Evolutionary conservation across 1,140 invertebrate genomes (phyloP), one percentile per base, ranked within the genome.

Genomic region (Pseudomyrmex concolor): DNA sequence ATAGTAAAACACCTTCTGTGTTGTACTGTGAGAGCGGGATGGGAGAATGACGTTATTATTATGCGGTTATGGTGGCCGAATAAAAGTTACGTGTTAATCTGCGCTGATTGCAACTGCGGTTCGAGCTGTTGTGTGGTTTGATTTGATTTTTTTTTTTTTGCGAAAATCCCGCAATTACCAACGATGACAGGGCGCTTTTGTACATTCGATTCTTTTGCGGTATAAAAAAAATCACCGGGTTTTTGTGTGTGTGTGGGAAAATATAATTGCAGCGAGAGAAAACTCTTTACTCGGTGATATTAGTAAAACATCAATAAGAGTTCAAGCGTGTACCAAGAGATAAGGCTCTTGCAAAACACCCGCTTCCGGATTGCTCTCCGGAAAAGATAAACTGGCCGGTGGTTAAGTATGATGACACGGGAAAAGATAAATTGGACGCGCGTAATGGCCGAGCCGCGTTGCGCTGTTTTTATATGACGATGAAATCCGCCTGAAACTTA

Each of bases 391-490:
- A 71, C 66, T 45, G 45, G 22, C 76, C 66, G 45, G 4, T 71
- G 66, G 66, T 80, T 80, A 80, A 80, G 76, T 80, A 80, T 80
- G 76, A 80, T 80, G 76, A 80, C 76, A 80, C 54, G 54, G 12
- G 54, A 70, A 70, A 71, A 80, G 66, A 71, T 80, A 80, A 71
- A 80, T 80, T 80, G 76, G 12, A 70, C 64, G 54, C 64, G 51
- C 54, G 34, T 62, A 72, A 73, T 19, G 57, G 17, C 70, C 15
- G 17, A 25, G 66, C 64, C 15, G 73, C 60, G 64, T 78, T 45
- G 34, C 10, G 73, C 73, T 54, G 73, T 76, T 76, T 59, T 59
- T 48, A 59, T 15, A 13, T 59, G 72, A 63, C 48, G 76, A 59
- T 71, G 66, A 80, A 71, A 80, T 80, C 22, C 54, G 54, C n/a